A percentile compares a stretch with the other conserved stretches of the same genome.
Conservation (phyloP, 2,888 invertebrate genomes). For the Pterostichus niger region DNA sequence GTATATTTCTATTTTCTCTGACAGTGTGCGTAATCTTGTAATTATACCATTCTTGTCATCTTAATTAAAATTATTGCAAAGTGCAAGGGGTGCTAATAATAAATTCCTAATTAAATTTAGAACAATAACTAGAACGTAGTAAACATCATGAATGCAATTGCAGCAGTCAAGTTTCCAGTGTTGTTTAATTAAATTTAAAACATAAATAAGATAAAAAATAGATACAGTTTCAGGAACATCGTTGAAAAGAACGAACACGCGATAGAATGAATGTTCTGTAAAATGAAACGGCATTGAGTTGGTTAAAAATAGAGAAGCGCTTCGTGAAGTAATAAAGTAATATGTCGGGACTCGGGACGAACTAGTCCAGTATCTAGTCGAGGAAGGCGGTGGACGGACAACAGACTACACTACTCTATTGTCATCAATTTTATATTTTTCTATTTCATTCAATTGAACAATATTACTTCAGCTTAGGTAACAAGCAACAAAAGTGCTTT, state of each 20-base stretch:
- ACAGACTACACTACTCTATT: slow-evolving; percentile 9
- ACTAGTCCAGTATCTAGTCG: slow-evolving; percentile 12
- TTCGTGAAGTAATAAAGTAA: slow-evolving; percentile 40
- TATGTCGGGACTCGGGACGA: slow-evolving; percentile 19
- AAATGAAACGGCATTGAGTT: slow-evolving; percentile 26
- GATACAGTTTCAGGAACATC: slow-evolving; percentile 4
- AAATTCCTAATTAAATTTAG: slow-evolving; percentile 7
- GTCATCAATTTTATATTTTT: slow-evolving; percentile 54
- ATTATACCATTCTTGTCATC: too few relatives aligned
- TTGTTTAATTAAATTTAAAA: slow-evolving; percentile 47
- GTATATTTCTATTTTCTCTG: too few relatives aligned
- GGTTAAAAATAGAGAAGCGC: slow-evolving; percentile 33
- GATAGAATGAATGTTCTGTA: background rate
- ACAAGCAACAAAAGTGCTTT: slow-evolving; percentile 28
- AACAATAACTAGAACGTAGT: background rate
- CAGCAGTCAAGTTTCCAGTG: background rate
- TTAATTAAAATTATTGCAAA: background rate
- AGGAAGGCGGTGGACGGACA: background rate
- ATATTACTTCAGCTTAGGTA: slow-evolving; percentile 55
- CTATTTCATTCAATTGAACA: slow-evolving; percentile 58
- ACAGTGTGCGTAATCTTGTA: too few relatives aligned
- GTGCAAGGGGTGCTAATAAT: background rate
- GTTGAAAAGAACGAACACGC: slow-evolving; percentile 4
- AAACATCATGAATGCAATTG: slow-evolving; percentile 18
- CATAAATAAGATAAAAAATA: slow-evolving; percentile 18